Base-by-base conservation (phyloP, 2,888 invertebrate genomes). In the Lingula anatina region DNA sequence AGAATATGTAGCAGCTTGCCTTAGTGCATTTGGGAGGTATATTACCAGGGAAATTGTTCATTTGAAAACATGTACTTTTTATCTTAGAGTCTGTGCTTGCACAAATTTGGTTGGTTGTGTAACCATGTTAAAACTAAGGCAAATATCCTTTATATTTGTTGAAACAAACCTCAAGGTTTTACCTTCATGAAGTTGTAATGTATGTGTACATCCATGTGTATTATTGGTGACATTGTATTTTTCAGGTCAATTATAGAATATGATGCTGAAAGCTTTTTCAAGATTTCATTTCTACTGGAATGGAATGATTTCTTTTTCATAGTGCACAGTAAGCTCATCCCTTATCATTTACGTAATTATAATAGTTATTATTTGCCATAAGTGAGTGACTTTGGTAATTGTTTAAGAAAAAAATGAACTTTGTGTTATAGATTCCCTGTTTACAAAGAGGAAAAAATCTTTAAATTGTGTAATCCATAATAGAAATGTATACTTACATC, bases 241-340 rank as follows among this genome's bases (percentile, higher is more conserved):
- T 64, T 38, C 60, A 75, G 73, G 46, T 75, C 75, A 46, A 68
- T 81, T 35, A 52, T 82, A 24, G 82, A 83, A 61, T 82, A 80
- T 66, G 82, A 83, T 66, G 68, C 73, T 44, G 68, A 75, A 31
- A 62, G 62, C 5, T 81, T 79, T 62, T 67, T 65, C 18, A 77
- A 75, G 54, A 81, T 83, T 20, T 80, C 81, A 20, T 82, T 86
- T 61, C 68, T 86, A 25, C 82, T 84, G 70, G 82, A 84, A 72
- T 80, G 82, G 71, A 81, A 83, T 62, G 81, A 82, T 66, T 84
- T 84, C 67, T 82, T 83, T 69, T 85, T 83, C 78, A 78, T 86
- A 43, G 74, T 86, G 25, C 80, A 81, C 56, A 80, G 76, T 76
- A 61, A 60, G 68, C 64, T 43, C 23, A 38, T 26, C 18, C 5